Base-by-base conservation (phyloP, 2,113 vertebrate genomes). In the Lamprologus ornatipinnis region DNA sequence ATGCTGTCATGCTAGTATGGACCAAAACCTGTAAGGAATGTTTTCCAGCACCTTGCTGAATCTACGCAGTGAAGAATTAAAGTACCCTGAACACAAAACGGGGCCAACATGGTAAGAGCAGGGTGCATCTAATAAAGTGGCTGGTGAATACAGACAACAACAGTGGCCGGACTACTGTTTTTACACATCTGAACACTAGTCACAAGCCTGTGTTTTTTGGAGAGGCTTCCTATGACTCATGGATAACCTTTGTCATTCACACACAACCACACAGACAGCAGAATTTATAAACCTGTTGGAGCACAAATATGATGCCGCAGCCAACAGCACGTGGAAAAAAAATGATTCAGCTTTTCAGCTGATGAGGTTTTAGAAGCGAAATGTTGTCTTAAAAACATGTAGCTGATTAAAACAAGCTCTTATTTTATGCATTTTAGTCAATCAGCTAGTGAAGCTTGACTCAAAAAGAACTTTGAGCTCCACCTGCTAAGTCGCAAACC, bases 141-240 rank as follows among this genome's bases (percentile, higher is more conserved):
- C 37, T 47, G 14, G 68, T 28, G 4, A 75, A 17, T 15, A n/a
- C 21, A 82, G 57, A 82, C 82, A 75, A 58, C 23, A 54, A 70
- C 58, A 33, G 11, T n/a, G 17, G 53, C 19, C 31, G 55, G 23
- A n/a, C 47, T 37, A 19, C 13, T 9, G 53, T 78, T 80, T 35
- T 82, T 37, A 70, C 3, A 3, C 78, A 31, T 60, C 60, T 63
- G 37, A 82, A 63, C 21, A 31, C 80, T 53, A 78, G 84, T 89
- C 79, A 88, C 23, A 47, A 51, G 8, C 73, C 73, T 49, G 17
- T 23, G 33, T 68, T 55, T 84, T 80, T 53, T 14, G 70, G 40
- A 19, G 70, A 63, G 42, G n/a, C 70, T 75, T 78, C 13, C 80
- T 2, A 6, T 92, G 91, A 94, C 57, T 92, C 90, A 92, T 70